These are phyloP conservation scores for Casuarius casuarius DNA, from an alignment of 2,113 vertebrate genomes.

Conservation along the genomic window DNA sequence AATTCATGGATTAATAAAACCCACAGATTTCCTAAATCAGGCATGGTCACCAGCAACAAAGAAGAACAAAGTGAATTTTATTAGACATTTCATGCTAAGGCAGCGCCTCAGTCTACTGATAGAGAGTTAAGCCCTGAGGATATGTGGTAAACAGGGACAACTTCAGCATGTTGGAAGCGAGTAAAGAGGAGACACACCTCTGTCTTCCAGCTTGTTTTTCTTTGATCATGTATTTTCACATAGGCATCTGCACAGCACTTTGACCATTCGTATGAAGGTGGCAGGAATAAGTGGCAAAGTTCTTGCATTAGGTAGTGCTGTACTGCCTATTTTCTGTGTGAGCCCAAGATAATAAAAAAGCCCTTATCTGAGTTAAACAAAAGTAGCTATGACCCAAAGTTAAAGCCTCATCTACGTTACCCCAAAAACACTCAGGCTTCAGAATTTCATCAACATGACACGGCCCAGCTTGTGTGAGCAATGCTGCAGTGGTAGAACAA, in stretches of 20 bases:
- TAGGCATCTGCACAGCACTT: background rate
- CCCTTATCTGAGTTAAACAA: background rate
- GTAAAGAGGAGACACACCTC: background rate
- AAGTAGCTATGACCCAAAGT: background rate
- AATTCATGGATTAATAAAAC: background rate
- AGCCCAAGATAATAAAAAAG: background rate
- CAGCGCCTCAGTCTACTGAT: background rate
- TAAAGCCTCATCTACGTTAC: background rate
- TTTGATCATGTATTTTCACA: background rate
- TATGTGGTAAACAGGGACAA: background rate
- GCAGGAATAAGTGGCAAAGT: background rate
- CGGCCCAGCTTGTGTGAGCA: background rate
- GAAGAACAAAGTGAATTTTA: background rate
- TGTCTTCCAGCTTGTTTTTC: background rate
- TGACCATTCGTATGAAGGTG: background rate
- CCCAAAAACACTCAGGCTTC: background rate
- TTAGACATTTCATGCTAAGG: background rate
- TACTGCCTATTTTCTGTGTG: background rate
- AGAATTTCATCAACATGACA: background rate
- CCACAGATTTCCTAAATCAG: background rate
- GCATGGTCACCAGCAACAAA: background rate
- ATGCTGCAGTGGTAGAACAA: background rate
- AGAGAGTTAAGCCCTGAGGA: background rate
- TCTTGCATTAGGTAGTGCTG: background rate
- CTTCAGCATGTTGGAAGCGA: background rate